These are phyloP conservation scores for Metalampra italica DNA, from an alignment of 2,888 invertebrate genomes.

Conservation along the genomic window DNA sequence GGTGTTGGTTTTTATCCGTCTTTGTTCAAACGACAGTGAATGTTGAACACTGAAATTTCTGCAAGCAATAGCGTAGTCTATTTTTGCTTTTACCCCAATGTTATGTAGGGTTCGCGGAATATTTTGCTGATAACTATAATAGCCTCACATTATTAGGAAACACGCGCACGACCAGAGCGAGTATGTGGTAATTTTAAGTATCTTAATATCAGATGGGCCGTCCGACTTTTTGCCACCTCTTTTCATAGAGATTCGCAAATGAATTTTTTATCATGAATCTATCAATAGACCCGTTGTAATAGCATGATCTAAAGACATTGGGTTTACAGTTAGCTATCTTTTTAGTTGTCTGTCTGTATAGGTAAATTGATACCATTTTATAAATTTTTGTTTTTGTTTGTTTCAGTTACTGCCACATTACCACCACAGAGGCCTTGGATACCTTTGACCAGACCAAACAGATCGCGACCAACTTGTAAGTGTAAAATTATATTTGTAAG, in stretches of 20 bases:
- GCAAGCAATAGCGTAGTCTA: slow-evolving; percentile 15
- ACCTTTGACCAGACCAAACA: slow-evolving; percentile 92
- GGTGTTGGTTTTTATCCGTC: slow-evolving; percentile 26
- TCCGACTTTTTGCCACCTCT: slow-evolving; percentile 18
- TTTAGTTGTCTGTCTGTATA: background rate
- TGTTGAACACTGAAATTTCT: slow-evolving; percentile 25
- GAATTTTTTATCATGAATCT: slow-evolving; percentile 23
- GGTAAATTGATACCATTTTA: no score
- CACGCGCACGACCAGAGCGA: slow-evolving; percentile 32
- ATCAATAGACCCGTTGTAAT: slow-evolving; percentile 19
- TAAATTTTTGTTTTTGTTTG: slow-evolving; percentile 48
- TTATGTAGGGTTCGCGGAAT: slow-evolving; percentile 18
- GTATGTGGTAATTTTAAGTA: no score
- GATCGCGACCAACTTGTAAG: slow-evolving; percentile 94
- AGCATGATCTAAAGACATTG: slow-evolving; percentile 8
- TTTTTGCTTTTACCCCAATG: slow-evolving; percentile 3
- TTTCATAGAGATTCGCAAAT: slow-evolving; percentile 22
- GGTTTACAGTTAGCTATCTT: background rate
- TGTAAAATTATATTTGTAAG: slow-evolving; percentile 33
- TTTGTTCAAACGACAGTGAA: slow-evolving; percentile 33
- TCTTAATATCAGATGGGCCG: no score
- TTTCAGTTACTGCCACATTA: slow-evolving; percentile 92
- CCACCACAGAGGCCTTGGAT: slow-evolving; percentile 98
- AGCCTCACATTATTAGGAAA: slow-evolving; percentile 12
- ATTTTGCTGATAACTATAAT: slow-evolving; percentile 19